These are phyloP conservation scores for Luidia sarsii DNA, from an alignment of 53 echinoderm and acorn worm species.

Conservation along the genomic window DNA sequence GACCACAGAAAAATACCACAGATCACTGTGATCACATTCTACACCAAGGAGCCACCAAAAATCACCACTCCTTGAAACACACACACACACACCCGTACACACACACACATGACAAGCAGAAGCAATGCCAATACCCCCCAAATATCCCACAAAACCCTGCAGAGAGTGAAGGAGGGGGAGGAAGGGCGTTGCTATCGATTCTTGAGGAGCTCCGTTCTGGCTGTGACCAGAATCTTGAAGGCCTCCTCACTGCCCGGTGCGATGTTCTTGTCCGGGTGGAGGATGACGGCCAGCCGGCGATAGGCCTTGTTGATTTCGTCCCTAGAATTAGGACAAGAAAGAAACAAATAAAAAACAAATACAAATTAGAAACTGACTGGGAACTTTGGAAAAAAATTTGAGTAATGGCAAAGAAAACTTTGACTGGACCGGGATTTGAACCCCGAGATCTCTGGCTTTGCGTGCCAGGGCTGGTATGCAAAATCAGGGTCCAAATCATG, in stretches of 20 bases:
- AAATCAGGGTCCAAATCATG: background rate
- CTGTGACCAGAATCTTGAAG: slow-evolving; percentile 90
- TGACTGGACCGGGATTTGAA: too few species aligned
- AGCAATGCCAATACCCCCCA: too few species aligned
- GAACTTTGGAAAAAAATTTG: background rate
- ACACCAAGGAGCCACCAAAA: background rate
- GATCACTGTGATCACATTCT: too few species aligned
- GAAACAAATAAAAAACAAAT: background rate
- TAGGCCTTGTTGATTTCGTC: slow-evolving; percentile 96
- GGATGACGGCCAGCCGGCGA: slow-evolving; percentile 79
- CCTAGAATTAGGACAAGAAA: slow-evolving; percentile 27
- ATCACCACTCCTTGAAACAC: too few species aligned
- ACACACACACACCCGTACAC: too few species aligned
- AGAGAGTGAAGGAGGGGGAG: too few species aligned
- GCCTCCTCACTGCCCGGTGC: slow-evolving; percentile 98
- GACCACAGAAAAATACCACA: too few species aligned
- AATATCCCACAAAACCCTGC: too few species aligned
- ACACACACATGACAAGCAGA: too few species aligned
- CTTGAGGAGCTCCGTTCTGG: slow-evolving; percentile 83
- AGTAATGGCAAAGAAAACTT: background rate
- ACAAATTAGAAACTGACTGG: background rate
- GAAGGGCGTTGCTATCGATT: slow-evolving; percentile 68
- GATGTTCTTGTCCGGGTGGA: slow-evolving; percentile 95
- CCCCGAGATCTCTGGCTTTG: background rate
- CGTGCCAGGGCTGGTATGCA: background rate